A percentile compares a stretch with the other conserved stretches of the same genome.
phyloP scores from a whole-genome alignment of 30 jellyfish, hydroid and myxozoan genomes.

The Aurelia aurita complex sp. Pacific region DNA sequence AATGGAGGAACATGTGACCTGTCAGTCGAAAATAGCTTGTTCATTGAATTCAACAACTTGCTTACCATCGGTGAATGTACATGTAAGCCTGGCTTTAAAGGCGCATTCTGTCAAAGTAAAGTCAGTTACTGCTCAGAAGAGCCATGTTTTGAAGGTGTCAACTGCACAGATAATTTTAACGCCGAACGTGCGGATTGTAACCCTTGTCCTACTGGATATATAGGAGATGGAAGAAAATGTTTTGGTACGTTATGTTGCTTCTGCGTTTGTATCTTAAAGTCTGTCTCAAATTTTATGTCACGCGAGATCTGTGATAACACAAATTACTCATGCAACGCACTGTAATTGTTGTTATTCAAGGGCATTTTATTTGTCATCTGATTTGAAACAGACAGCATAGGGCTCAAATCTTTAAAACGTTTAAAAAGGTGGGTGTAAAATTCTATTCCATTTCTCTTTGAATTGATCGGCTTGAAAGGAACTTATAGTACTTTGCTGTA shows the following conservation, averaged over 20 bases:
- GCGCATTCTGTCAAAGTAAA: constrained; percentile 50
- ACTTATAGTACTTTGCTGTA: too few species aligned
- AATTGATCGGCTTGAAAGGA: too few species aligned
- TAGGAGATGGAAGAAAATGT: constrained; percentile 80
- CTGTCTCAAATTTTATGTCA: too few species aligned
- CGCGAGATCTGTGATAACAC: too few species aligned
- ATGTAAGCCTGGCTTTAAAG: constrained; percentile 53
- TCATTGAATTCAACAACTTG: constrained; percentile 17
- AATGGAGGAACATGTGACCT: constrained; percentile 66
- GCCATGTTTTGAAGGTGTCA: constrained; percentile 69
- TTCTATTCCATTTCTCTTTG: too few species aligned
- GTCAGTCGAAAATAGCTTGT: constrained; percentile 1
- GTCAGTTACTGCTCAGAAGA: constrained; percentile 34
- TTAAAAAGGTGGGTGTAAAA: too few species aligned
- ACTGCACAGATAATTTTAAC: constrained; percentile 42
- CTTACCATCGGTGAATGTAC: constrained; percentile 34
- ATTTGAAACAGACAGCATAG: too few species aligned
- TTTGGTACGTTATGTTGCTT: constrained; percentile 36
- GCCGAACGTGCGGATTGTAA: constrained; percentile 42
- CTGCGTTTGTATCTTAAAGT: too few species aligned
- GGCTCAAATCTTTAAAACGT: too few species aligned
- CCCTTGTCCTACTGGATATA: constrained; percentile 60
- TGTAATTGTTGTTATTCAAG: too few species aligned
- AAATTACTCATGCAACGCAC: too few species aligned
- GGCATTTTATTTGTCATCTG: too few species aligned